Evolutionary conservation across 2,797 vertebrate genomes (phyloP).

Genomic region (Perodicticus potto): DNA sequence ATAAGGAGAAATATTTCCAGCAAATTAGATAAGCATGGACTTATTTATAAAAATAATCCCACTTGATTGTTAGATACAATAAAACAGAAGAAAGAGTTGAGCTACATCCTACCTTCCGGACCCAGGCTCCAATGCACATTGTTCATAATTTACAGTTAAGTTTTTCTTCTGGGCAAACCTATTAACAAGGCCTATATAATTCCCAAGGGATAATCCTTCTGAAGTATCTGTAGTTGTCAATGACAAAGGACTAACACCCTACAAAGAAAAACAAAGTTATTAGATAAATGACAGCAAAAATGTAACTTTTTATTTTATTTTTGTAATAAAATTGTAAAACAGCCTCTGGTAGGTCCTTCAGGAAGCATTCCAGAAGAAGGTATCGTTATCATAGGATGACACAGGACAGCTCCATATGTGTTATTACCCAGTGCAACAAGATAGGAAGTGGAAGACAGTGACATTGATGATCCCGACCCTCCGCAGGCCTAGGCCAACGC

Average conservation of each 20-base stretch:
- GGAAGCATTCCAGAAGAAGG: background rate
- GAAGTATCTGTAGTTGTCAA: background rate
- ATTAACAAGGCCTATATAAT: constrained; percentile 75
- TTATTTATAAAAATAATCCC: background rate
- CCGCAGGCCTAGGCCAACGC: background rate
- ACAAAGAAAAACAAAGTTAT: constrained; percentile 35
- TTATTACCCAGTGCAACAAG: background rate
- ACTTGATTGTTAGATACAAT: background rate
- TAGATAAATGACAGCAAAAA: background rate
- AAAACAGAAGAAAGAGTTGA: background rate
- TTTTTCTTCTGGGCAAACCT: background rate
- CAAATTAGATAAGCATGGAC: constrained; percentile 4
- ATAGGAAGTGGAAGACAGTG: background rate
- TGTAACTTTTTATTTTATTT: constrained; percentile 17
- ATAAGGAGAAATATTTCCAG: constrained; percentile 13
- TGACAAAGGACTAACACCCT: constrained; percentile 13
- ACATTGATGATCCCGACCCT: background rate
- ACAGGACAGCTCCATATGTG: background rate
- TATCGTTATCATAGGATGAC: background rate
- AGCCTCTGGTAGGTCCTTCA: background rate
- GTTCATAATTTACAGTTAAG: constrained; percentile 38
- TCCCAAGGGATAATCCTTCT: background rate
- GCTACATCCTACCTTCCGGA: constrained; percentile 51
- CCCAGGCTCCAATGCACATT: fast-evolving
- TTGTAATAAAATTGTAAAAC: constrained; percentile 16